A percentile compares a stretch with the other conserved stretches of the same genome.
Evolutionary conservation across 2,113 vertebrate genomes (phyloP).

Genomic region (Ageneiosus marmoratus): DNA sequence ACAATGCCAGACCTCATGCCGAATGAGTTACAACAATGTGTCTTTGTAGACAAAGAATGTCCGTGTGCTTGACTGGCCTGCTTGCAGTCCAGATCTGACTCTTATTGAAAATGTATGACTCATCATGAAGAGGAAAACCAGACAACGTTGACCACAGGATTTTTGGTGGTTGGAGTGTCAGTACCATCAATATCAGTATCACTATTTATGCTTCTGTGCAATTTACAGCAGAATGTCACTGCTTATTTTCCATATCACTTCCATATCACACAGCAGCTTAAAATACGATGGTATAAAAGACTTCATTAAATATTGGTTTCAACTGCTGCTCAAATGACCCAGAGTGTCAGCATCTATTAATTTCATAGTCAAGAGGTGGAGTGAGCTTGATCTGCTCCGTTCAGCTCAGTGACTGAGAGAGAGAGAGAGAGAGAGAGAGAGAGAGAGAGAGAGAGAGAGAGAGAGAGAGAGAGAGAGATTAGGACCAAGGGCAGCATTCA

Average conservation of each 20-base stretch:
- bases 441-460: not conserved
- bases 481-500: too few relatives aligned
- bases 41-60: too few relatives aligned
- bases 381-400: not conserved
- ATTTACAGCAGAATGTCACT: not conserved
- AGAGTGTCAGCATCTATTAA: not conserved
- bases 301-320: not conserved
- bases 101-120: too few relatives aligned
- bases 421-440: not conserved
- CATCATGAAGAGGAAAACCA: too few relatives aligned
- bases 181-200: not conserved
- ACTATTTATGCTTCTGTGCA: not conserved
- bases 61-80: too few relatives aligned
- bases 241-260: not conserved
- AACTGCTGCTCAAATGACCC: not conserved
- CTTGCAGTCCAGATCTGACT: too few relatives aligned
- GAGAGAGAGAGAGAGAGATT: not conserved
- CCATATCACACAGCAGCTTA: not conserved
- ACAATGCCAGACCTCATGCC: too few relatives aligned
- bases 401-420: conserved; percentile 9
- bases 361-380: not conserved
- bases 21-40: too few relatives aligned
- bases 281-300: not conserved
- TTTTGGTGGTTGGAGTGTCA: not conserved
- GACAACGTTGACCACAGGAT: too few relatives aligned